phyloP scores from a whole-genome alignment of 37 sponge, comb jelly and placozoan genomes.

The Chondrilla cf. caribensis region DNA sequence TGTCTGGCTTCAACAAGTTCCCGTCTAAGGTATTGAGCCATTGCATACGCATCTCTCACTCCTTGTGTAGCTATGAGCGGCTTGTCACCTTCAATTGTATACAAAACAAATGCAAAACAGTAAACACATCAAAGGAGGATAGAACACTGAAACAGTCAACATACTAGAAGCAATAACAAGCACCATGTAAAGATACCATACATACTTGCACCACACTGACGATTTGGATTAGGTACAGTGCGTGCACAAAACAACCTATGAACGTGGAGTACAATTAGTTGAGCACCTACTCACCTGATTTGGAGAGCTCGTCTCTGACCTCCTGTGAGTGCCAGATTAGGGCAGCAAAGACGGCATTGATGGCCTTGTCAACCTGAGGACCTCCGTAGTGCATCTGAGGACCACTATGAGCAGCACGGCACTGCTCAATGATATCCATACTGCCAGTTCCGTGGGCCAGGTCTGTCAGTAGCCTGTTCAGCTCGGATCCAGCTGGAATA shows the following conservation, averaged over 20 bases:
- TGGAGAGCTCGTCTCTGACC: constrained; percentile 67
- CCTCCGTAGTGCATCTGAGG: constrained; percentile 71
- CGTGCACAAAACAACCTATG: no score
- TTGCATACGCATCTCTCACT: constrained; percentile 46
- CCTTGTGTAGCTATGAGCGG: constrained; percentile 32
- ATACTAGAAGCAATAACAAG: neutral
- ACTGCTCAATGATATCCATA: constrained; percentile 13
- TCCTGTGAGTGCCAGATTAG: constrained; percentile 92
- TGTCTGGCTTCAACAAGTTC: constrained; percentile 85
- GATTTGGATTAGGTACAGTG: no score
- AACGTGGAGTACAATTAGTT: neutral
- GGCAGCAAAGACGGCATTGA: constrained; percentile 86
- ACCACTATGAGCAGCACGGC: constrained; percentile 30
- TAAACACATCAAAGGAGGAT: neutral
- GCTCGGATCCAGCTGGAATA: constrained; percentile 49
- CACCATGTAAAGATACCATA: neutral
- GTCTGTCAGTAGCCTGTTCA: constrained; percentile 43
- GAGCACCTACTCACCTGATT: neutral
- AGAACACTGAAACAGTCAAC: neutral
- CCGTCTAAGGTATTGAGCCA: constrained; percentile 65
- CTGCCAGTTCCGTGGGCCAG: constrained; percentile 40
- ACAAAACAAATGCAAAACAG: neutral
- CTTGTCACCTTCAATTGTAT: neutral
- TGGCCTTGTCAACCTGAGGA: constrained; percentile 69
- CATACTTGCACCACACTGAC: neutral